Base-by-base conservation (phyloP, 2,113 vertebrate genomes). In the Merops nubicus region DNA sequence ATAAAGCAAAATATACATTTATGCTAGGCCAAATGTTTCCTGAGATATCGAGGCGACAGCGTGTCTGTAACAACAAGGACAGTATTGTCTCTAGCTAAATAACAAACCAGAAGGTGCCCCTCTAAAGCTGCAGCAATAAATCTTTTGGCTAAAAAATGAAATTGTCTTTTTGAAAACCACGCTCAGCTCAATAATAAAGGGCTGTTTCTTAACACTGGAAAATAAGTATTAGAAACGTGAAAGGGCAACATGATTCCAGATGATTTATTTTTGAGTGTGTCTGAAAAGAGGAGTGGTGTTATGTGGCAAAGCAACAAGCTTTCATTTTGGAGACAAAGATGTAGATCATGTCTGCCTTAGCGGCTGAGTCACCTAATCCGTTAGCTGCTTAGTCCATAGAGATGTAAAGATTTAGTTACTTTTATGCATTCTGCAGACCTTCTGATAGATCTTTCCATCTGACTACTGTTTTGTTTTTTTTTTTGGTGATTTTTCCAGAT, bases 41-140 rank as follows among this genome's bases (percentile, higher is more conserved):
- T 48, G 60, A 91, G 73, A 64, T 81, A 74, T 10, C 42, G 76
- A 79, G 51, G 56, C 0, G 23, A 75, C 65, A 80, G 47, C 28
- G 40, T 43, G 36, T 78, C 84, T 89, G 75, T 95, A 93, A 80
- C 20, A 59, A 31, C 64, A 97, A 96, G 82, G 75, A 78, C 43
- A 28, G 25, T 5, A 20, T 13, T 73, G 63, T 91, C 34, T 67
- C 53, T 21, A 56, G 47, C 53, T 82, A 63, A 83, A 56, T 28
- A 81, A 64, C 33, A 77, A 78, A 95, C 56, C 62, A 88, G 85
- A 85, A 85, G 53, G 33, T 69, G 8, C 17, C 18, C 34, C 75
- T 94, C 51, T 69, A 50, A 38, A 79, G 34, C 34, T 48, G 13
- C 38, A 79, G 72, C 50, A 90, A 33, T 74, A 76, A 72, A 79